These are phyloP conservation scores for Cherax quadricarinatus DNA, from an alignment of 1,140 invertebrate genomes.

Conservation along the genomic window DNA sequence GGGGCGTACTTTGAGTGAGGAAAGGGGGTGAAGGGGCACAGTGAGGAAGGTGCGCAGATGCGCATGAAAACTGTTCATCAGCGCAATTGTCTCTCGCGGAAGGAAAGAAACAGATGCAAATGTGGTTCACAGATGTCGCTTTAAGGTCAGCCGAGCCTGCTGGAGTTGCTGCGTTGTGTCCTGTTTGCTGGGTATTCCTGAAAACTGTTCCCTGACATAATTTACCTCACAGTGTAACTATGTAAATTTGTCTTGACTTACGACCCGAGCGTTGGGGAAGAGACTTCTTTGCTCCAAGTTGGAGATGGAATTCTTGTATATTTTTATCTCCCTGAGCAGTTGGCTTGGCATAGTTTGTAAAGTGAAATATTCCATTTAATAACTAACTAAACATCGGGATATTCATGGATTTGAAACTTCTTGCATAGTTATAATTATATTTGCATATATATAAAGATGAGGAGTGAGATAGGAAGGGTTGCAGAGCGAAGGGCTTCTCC, in stretches of 20 bases:
- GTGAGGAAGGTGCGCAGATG: background rate
- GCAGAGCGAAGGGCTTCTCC: too few relatives aligned
- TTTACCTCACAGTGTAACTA: constrained; percentile 1
- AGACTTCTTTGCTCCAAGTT: background rate
- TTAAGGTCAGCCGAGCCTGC: background rate
- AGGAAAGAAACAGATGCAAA: background rate
- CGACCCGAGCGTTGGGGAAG: background rate
- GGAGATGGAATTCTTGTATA: background rate
- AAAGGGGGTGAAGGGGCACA: background rate
- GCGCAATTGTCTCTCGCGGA: background rate
- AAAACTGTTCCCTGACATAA: background rate
- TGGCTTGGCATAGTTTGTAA: background rate
- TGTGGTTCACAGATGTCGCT: background rate
- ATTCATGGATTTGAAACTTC: constrained; percentile 5
- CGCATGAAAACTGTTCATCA: background rate
- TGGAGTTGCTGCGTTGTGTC: background rate
- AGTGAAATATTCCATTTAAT: constrained; percentile 7
- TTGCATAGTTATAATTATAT: constrained; percentile 17
- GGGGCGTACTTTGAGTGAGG: background rate
- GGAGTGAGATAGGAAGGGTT: background rate
- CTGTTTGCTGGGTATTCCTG: background rate
- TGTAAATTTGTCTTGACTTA: constrained; percentile 7
- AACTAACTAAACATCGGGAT: background rate
- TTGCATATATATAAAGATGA: background rate
- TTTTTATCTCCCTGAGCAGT: background rate